Evolutionary conservation across 2,113 vertebrate genomes (phyloP).

Genomic region (Cheirogaleus medius): DNA sequence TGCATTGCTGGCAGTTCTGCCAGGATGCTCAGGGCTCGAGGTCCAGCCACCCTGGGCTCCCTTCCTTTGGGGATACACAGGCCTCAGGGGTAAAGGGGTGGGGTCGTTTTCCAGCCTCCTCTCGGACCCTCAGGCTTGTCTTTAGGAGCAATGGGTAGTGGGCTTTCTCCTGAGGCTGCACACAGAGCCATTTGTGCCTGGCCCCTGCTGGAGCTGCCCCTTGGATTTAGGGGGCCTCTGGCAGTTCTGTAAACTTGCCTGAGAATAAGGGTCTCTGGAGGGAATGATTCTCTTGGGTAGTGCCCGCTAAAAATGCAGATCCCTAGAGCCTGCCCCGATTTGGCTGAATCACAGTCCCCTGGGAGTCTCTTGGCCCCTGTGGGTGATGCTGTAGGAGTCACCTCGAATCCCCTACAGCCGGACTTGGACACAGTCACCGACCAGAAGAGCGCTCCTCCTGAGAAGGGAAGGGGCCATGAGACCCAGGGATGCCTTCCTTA

Average conservation of each 20-base stretch:
- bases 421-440: neutral
- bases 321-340: rapidly evolving
- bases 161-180: neutral
- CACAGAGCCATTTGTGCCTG: neutral
- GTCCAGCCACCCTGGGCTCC: too few relatives aligned
- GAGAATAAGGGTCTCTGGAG: too few relatives aligned
- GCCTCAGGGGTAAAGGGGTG: too few relatives aligned
- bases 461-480: neutral
- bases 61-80: neutral
- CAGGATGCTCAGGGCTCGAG: too few relatives aligned
- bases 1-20: neutral
- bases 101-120: rapidly evolving
- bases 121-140: neutral
- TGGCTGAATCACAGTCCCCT: neutral
- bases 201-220: neutral
- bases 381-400: too few relatives aligned
- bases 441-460: neutral
- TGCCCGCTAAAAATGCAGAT: neutral
- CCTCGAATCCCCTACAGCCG: rapidly evolving
- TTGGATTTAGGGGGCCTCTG: neutral
- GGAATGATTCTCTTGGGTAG: neutral
- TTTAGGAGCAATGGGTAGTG: neutral
- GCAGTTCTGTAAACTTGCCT: neutral
- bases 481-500: too few relatives aligned
- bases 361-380: neutral